These are phyloP conservation scores for Folsomia manolachei DNA, from an alignment of 2,888 invertebrate species.

Conservation along the genomic window DNA sequence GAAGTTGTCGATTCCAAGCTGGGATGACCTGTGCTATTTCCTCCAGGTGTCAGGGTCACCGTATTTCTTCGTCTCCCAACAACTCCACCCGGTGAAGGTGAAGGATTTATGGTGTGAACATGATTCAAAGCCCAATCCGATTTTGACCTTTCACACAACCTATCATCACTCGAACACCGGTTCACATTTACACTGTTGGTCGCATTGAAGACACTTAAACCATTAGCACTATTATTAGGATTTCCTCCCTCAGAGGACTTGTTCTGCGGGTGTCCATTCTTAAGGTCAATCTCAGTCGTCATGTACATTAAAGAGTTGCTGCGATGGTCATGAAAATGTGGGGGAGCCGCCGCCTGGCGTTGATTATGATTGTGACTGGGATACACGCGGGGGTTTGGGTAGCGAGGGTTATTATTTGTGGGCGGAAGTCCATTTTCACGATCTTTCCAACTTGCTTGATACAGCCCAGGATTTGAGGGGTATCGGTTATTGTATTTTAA, in stretches of 20 bases:
- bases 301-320: conserved; percentile 29
- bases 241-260: conserved; percentile 14
- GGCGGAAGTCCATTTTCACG: conserved; percentile 37
- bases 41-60: conserved; percentile 9
- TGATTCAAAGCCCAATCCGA: conserved; percentile 48
- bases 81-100: neutral
- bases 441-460: conserved; percentile 27
- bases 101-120: conserved; percentile 5
- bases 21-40: conserved; percentile 30
- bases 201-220: conserved; percentile 15
- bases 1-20: conserved; percentile 40
- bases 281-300: conserved; percentile 29
- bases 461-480: conserved; percentile 36
- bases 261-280: conserved; percentile 6
- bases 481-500: conserved; percentile 34
- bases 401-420: conserved; percentile 17
- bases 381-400: conserved; percentile 19
- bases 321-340: conserved; percentile 13
- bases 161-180: conserved; percentile 40
- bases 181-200: conserved; percentile 26
- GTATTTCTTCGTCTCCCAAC: conserved; percentile 27
- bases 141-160: conserved; percentile 46
- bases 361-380: conserved; percentile 16
- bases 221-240: conserved; percentile 18
- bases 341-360: neutral